Conservation (phyloP, 2,113 vertebrate genomes). For the Nansenia antarctica region DNA sequence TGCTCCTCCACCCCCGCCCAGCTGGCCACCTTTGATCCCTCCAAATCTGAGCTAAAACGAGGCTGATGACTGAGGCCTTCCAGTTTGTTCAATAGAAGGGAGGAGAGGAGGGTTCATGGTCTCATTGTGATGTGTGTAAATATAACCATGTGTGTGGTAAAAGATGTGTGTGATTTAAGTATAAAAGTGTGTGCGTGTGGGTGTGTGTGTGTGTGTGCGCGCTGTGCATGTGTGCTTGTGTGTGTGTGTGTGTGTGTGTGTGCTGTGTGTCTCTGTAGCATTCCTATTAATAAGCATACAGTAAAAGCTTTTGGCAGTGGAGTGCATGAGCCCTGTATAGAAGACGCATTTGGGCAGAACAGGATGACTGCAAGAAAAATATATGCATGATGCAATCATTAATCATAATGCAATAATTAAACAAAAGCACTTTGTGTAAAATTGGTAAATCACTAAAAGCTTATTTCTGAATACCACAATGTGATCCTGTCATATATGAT, state of each 20-base stretch:
- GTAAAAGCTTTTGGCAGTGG: not conserved
- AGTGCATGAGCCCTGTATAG: not conserved
- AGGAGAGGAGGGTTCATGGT: slow-evolving; percentile 44
- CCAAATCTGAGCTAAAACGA: slow-evolving; percentile 72
- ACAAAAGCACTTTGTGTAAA: not conserved
- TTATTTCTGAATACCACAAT: not conserved
- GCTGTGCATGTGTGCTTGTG: too few relatives aligned
- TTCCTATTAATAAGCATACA: too few relatives aligned
- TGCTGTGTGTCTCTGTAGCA: too few relatives aligned
- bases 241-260: too few relatives aligned
- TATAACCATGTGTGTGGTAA: slow-evolving; percentile 20
- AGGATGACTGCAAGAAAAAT: not conserved
- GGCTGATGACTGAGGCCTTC: slow-evolving; percentile 79
- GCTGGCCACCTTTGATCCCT: slow-evolving; percentile 79
- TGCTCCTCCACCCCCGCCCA: slow-evolving; percentile 62
- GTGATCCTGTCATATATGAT: slow-evolving; percentile 52
- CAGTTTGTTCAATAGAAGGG: slow-evolving; percentile 62
- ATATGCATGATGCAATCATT: not conserved
- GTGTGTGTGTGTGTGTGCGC: too few relatives aligned
- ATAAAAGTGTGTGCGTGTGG: too few relatives aligned
- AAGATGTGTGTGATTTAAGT: not conserved
- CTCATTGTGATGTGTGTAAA: not conserved
- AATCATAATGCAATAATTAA: too few relatives aligned
- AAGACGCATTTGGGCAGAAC: too few relatives aligned
- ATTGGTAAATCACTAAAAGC: not conserved